phyloP scores from a whole-genome alignment of 1,140 invertebrate genomes.

The Radopholus similis region DNA sequence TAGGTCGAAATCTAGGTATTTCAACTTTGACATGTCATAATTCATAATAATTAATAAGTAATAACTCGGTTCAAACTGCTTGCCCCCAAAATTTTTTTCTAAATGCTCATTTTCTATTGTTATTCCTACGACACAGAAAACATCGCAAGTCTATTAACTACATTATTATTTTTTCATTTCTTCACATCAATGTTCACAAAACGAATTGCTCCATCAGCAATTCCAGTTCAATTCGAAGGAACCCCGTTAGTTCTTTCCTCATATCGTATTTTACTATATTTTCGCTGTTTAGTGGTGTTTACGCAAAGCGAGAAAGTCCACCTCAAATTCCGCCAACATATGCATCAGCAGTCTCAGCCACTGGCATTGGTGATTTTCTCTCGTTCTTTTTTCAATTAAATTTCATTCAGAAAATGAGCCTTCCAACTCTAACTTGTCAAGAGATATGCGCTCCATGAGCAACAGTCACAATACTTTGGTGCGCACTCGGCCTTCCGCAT shows the following conservation, averaged over 20 bases:
- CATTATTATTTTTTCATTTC: too few species aligned
- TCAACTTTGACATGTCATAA: too few species aligned
- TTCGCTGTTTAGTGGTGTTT: not conserved
- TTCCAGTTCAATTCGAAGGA: conserved; percentile 13
- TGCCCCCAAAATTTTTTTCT: too few species aligned
- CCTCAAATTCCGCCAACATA: conserved; percentile 11
- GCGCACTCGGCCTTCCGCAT: not conserved
- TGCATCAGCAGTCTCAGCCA: too few species aligned
- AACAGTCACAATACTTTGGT: not conserved
- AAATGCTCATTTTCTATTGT: too few species aligned
- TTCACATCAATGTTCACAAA: conserved; percentile 17
- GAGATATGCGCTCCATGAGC: not conserved
- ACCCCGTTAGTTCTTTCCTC: conserved; percentile 5
- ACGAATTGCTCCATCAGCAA: conserved; percentile 3
- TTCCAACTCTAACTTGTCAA: not conserved
- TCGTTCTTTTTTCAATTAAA: not conserved
- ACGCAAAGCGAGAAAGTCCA: conserved; percentile 17
- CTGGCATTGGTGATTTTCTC: not conserved
- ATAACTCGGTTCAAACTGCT: too few species aligned
- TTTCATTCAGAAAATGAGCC: not conserved
- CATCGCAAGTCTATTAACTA: too few species aligned
- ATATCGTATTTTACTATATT: not conserved
- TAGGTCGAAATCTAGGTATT: too few species aligned
- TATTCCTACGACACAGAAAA: too few species aligned
- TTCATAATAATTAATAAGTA: too few species aligned